phyloP scores from a whole-genome alignment of 2,888 invertebrate species.

The Gortyna flavago region DNA sequence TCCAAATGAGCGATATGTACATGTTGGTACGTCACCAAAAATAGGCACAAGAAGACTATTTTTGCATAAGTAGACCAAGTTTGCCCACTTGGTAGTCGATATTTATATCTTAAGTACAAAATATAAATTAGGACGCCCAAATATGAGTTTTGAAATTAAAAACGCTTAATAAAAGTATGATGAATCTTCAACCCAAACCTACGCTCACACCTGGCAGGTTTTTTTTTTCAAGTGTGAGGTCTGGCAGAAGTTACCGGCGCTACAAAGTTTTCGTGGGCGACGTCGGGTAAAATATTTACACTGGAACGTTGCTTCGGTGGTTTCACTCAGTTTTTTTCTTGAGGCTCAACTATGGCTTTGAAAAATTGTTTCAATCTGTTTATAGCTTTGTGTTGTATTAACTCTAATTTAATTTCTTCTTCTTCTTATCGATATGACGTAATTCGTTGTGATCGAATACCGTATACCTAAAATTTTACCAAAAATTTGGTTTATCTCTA shows the following conservation, averaged over 20 bases:
- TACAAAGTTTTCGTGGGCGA: slow-evolving; percentile 84
- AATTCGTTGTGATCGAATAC: background rate
- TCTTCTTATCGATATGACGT: background rate
- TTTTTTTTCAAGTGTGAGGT: slow-evolving; percentile 82
- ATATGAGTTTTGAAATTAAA: background rate
- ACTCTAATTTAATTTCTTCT: slow-evolving; percentile 65
- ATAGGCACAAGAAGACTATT: background rate
- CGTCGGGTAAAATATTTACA: slow-evolving; percentile 86
- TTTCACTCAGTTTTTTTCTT: slow-evolving; percentile 79
- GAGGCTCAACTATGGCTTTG: slow-evolving; percentile 79
- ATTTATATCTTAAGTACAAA: background rate
- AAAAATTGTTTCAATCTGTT: slow-evolving; percentile 79
- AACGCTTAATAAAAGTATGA: slow-evolving; percentile 11
- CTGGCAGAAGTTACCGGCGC: slow-evolving; percentile 80
- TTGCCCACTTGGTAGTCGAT: background rate
- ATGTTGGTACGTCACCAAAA: background rate
- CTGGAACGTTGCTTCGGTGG: slow-evolving; percentile 79
- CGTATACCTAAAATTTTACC: background rate
- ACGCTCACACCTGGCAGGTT: slow-evolving; percentile 50
- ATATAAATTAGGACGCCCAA: background rate
- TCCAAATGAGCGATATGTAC: too few relatives aligned
- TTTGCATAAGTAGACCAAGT: too few relatives aligned
- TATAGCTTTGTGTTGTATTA: slow-evolving; percentile 71
- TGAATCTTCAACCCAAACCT: slow-evolving; percentile 6
- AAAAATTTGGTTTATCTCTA: background rate